Evolutionary conservation across 2,113 vertebrate genomes (phyloP), one percentile per base, ranked within the genome.

Genomic region (Herpetotheres cachinnans): DNA sequence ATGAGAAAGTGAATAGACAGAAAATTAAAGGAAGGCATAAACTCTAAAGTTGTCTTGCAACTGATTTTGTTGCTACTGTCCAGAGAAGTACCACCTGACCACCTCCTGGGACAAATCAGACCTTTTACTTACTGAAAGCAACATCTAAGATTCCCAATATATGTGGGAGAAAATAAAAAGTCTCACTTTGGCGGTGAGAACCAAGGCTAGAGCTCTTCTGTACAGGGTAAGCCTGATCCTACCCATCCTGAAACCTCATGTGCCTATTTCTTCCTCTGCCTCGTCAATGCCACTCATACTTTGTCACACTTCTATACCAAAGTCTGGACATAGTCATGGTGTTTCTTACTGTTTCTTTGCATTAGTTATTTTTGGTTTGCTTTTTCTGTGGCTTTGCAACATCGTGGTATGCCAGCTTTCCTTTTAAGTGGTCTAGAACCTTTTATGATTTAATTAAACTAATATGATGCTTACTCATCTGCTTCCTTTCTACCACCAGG

Each of bases 391-490:
- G 40, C 25, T 81, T 93, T 90, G 29, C 50, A 63, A 74, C 1
- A 7, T 42, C 30, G 15, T 66, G 69, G 29, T 30, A 52, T 58
- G 56, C 47, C 93, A 96, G 40, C 20, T 77, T 87, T 94, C 49
- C 40, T 82, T 95, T 92, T 49, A 96, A 78, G 54, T 16, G 10
- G 27, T 65, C 54, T 95, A 86, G 62, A 82, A 65, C 11, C 4
- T 82, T 86, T 95, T 65, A 67, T 13, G 12, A 82, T 58, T 93
- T 87, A 91, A 95, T 92, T 92, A 93, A 91, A 74, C 32, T 82
- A 82, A 88, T 79, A 56, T 2, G 16, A 50, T 59, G 72, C 55
- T 89, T 86, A 82, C 26, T 86, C 26, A 86, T 80, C 70, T 82
- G 16, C 34, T 94, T 83, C 50, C 55, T 82, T 89, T 72, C 46